phyloP scores from a whole-genome alignment of 2,797 vertebrate species.

The Peromyscus attwateri region DNA sequence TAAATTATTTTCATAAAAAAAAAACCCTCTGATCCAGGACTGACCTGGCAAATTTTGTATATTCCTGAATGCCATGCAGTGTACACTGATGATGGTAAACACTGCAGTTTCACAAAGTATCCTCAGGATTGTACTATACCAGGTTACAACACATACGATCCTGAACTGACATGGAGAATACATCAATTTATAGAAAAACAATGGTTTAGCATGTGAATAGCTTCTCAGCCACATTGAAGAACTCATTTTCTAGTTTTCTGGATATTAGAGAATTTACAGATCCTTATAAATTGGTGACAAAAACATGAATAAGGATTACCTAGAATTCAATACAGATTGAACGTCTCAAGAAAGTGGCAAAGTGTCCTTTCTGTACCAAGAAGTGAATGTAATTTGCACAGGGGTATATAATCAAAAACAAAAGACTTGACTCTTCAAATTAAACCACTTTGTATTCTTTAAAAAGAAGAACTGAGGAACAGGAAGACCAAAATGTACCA shows the following conservation, averaged over 20 bases:
- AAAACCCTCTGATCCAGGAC: neutral
- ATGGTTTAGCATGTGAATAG: neutral
- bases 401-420: conserved; percentile 54
- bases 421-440: conserved; percentile 32
- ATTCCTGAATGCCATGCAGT: neutral
- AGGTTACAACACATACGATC: neutral
- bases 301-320: neutral
- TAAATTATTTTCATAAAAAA: neutral
- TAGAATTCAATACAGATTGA: neutral
- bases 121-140: neutral
- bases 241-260: neutral
- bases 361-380: neutral
- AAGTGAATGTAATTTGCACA: conserved; percentile 6
- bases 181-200: neutral
- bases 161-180: neutral
- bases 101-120: neutral
- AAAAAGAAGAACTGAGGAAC: neutral
- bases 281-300: neutral
- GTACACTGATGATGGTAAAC: neutral
- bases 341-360: neutral
- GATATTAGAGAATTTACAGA: neutral
- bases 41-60: neutral
- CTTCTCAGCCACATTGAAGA: neutral
- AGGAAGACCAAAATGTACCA: neutral
- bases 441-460: neutral